Percentiles rank a stretch among this genome's conserved stretches.
Conservation (phyloP, 2,113 vertebrate genomes). For the Odontesthes bonariensis region DNA sequence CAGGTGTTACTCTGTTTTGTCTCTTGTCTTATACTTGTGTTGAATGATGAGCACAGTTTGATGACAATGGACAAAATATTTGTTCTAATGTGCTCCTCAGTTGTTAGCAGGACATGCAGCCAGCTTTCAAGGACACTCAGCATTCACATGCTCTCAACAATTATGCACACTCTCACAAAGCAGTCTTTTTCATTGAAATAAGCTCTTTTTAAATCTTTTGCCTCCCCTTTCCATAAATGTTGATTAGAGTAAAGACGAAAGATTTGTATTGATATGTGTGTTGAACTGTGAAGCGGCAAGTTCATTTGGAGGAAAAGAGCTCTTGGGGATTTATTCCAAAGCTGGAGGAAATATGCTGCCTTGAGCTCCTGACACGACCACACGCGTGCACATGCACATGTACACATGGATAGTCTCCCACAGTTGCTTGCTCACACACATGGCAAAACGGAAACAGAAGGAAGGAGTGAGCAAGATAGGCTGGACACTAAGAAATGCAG, state of each 20-base stretch:
- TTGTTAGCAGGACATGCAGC: slow-evolving; percentile 14
- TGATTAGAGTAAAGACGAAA: background rate
- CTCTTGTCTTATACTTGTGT: slow-evolving; percentile 47
- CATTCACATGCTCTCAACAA: slow-evolving; percentile 6
- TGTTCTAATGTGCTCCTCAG: slow-evolving; percentile 13
- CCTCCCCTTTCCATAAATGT: background rate
- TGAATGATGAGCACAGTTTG: slow-evolving; percentile 38
- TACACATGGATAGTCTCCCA: slow-evolving; percentile 33
- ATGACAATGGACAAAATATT: slow-evolving; percentile 50
- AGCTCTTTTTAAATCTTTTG: slow-evolving; percentile 2
- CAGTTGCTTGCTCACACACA: slow-evolving; percentile 19
- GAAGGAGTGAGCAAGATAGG: background rate
- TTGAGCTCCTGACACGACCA: slow-evolving; percentile 70
- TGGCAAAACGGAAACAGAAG: slow-evolving; percentile 9
- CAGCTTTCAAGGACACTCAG: slow-evolving; percentile 35
- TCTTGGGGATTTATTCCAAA: slow-evolving; percentile 60
- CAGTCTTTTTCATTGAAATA: background rate
- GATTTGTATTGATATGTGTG: background rate
- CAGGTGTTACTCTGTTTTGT: slow-evolving; percentile 46
- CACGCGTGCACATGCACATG: slow-evolving; percentile 18
- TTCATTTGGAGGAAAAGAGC: slow-evolving; percentile 19
- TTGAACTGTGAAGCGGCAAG: slow-evolving; percentile 28
- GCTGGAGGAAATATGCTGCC: slow-evolving; percentile 51
- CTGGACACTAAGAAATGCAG: slow-evolving; percentile 33
- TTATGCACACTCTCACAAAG: background rate